These are phyloP conservation scores for Hystrix brachyura DNA, from an alignment of 2,113 vertebrate species.

Conservation along the genomic window DNA sequence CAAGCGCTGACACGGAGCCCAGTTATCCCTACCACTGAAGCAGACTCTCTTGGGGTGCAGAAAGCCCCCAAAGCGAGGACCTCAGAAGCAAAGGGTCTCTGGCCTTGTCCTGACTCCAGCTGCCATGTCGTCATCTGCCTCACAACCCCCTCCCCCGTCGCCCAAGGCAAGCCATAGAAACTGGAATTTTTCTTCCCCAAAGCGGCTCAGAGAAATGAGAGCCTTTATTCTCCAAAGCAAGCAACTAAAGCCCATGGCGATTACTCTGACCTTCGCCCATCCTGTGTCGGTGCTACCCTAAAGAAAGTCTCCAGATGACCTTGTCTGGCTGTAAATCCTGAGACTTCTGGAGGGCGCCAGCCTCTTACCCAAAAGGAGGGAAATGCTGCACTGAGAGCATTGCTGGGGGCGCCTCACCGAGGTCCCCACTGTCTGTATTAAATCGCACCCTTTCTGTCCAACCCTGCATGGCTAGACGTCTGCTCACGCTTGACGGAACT, in stretches of 20 bases:
- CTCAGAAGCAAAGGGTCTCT: not conserved
- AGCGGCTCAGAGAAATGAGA: not conserved
- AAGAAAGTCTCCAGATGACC: not conserved
- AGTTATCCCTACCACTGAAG: not conserved
- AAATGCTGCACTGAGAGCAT: not conserved
- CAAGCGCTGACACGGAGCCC: not conserved
- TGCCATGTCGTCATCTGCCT: not conserved
- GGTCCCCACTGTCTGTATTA: not conserved
- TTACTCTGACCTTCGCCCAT: not conserved
- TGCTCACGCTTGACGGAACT: not conserved
- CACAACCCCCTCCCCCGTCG: not conserved
- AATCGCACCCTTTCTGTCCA: not conserved
- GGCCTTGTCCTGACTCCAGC: not conserved
- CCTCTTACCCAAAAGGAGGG: not conserved
- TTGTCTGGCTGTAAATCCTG: not conserved
- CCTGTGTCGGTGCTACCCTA: not conserved
- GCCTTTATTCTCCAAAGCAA: not conserved
- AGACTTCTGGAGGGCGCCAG: not conserved
- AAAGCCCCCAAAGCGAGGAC: not conserved
- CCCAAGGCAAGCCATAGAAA: not conserved
- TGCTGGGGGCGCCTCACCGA: not conserved
- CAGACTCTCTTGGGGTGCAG: not conserved
- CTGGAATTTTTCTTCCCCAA: not conserved
- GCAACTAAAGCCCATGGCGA: not conserved
- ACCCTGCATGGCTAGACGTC: not conserved